phyloP scores from a whole-genome alignment of 2,113 vertebrate species.

The Origma solitaria region DNA sequence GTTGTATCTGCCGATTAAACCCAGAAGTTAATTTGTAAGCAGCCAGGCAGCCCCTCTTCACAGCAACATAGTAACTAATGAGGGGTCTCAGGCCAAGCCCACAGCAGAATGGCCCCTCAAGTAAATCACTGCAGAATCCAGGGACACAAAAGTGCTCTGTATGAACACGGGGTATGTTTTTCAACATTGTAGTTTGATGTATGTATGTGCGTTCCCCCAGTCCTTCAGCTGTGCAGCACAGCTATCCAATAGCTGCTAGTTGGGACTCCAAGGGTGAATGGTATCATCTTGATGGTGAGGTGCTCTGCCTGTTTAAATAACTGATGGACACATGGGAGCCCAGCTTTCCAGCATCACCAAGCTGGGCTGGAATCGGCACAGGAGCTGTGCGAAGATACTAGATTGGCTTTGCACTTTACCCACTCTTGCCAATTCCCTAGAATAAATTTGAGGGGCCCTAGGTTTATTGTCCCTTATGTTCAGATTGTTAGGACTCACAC shows the following conservation, averaged over 20 bases:
- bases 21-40: neutral
- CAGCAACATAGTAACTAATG: neutral
- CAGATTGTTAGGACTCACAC: slow-evolving; percentile 37
- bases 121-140: neutral
- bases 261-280: neutral
- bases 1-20: neutral
- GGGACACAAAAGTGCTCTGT: neutral
- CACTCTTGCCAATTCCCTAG: neutral
- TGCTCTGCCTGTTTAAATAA: neutral
- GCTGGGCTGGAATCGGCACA: neutral
- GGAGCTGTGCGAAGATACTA: neutral
- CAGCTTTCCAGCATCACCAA: neutral
- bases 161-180: accelerated
- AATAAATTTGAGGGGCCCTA: slow-evolving; percentile 18
- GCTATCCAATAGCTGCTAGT: neutral
- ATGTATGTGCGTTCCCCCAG: neutral
- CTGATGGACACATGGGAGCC: neutral
- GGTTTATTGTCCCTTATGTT: slow-evolving; percentile 38
- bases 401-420: neutral
- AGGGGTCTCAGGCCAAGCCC: neutral
- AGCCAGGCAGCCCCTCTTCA: neutral
- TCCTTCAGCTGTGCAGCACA: neutral
- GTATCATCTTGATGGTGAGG: neutral
- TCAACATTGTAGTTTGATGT: neutral
- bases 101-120: neutral